Evolutionary conservation across 2,113 vertebrate genomes (phyloP).

Genomic region (Cettia cetti): DNA sequence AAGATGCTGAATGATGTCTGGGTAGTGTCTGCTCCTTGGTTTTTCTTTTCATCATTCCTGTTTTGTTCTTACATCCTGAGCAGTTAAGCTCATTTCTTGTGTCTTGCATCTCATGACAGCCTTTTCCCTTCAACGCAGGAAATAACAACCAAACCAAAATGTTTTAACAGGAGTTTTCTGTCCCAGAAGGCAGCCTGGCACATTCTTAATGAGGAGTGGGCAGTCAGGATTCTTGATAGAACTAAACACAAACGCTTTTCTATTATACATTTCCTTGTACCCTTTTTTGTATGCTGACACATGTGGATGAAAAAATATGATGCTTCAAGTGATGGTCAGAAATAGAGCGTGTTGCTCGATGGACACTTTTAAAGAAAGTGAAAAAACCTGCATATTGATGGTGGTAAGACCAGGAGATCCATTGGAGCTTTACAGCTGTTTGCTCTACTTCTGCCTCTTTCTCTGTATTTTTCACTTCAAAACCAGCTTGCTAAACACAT

Average conservation of each 20-base stretch:
- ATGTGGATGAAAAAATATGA: neutral
- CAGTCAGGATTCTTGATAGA: neutral
- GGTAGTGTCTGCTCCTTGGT: neutral
- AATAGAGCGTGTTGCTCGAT: neutral
- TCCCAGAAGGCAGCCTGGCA: constrained; percentile 15
- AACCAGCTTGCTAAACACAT: neutral
- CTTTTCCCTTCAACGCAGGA: constrained; percentile 13
- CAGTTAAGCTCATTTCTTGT: neutral
- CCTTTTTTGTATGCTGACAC: neutral
- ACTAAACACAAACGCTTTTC: neutral
- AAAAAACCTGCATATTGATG: neutral
- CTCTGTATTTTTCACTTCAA: neutral
- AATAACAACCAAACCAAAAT: constrained; percentile 12
- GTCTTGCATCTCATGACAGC: neutral
- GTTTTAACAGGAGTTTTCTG: constrained; percentile 14
- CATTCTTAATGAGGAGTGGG: constrained; percentile 6
- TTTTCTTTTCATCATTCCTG: neutral
- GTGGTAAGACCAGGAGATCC: neutral
- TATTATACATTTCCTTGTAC: neutral
- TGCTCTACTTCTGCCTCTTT: neutral
- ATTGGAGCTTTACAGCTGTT: neutral
- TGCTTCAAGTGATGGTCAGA: neutral
- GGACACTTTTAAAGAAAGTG: neutral
- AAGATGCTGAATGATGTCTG: neutral
- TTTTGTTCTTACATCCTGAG: neutral